Evolutionary conservation across 2,888 invertebrate genomes (phyloP), one percentile per base, ranked within the genome.

Genomic region (Calliphora vomitoria): DNA sequence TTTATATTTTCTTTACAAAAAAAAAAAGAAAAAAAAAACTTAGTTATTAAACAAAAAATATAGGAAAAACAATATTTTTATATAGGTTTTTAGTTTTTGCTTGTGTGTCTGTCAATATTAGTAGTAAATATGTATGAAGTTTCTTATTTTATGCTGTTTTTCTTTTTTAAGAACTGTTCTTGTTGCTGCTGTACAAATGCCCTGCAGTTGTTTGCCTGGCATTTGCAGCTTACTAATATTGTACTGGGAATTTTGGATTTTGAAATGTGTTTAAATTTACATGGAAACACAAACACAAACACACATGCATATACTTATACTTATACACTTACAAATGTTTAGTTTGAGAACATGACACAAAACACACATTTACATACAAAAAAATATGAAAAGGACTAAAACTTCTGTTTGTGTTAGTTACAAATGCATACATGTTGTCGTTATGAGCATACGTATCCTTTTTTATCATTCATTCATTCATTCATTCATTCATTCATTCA

Each of bases 161-260:
- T 20, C 58, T 50, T 35, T n/a, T 11, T 38, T 20, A 60, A 55
- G 47, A 47, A 11, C n/a, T 20, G n/a, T 69, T 60, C 15, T 31
- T 72, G 62, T 53, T 72, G 18, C 18, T 64, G 20, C 55, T 71
- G 25, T 68, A 44, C 31, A 69, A 53, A 60, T 76, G 53, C 53
- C 72, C 72, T 35, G 10, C 71, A 82, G 82, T 20, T 82, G 72
- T 82, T 76, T 78, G 66, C 38, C 20, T 58, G 50, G 60, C 55
- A 66, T 64, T 81, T 66, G 47, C 78, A 66, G 25, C 71, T 47
- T 58, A 47, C 69, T 81, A 76, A 85, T 71, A 71, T 71, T 76
- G 58, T 50, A 66, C 38, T 18, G 58, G 64, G 58, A 86, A 72
- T 71, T 82, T 69, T 50, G 11, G 78, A 18, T 50, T 78, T 50